Evolutionary conservation across 2,113 vertebrate genomes (phyloP), one percentile per base, ranked within the genome.

Genomic region (Ptilonorhynchus violaceus): DNA sequence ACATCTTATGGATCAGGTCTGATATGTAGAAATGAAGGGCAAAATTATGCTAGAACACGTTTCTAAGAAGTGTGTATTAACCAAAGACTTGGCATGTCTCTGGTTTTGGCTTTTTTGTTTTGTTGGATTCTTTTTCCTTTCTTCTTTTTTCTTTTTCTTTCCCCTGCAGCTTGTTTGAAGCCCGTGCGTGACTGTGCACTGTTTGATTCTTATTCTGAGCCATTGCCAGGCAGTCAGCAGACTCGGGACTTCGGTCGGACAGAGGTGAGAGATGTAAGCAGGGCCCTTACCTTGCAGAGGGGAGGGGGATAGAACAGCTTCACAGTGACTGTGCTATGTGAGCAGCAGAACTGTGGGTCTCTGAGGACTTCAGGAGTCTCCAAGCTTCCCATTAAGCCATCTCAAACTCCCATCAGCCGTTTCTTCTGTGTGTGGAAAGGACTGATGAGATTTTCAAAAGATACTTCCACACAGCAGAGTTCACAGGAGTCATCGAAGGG

Each of bases 171-270:
- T 78, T 97, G 98, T 78, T 96, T 98, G 67, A 98, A 98, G 88
- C 87, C 97, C 39, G 17, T 95, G 56, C 37, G 46, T 96, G 98
- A 98, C 78, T 97, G 96, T 13, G 11, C 84, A 0, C 79, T 97
- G 5, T 98, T 98, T 94, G 98, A 98, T 91, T 98, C 98, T 64
- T 98, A 97, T 2, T 93, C 98, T 41, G 98, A 98, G 88, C 79
- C 96, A 1, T 25, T 97, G 94, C 91, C 97, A 41, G 67, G 93
- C 35, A 80, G 58, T 75, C 98, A 98, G 76, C 98, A 97, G 75
- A 14, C 93, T 21, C 92, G 86, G 79, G 98, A 98, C 66, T 95
- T 96, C 58, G 70, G 92, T 87, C 68, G 94, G 53, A 62, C 92
- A 6, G 98, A 98, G 98, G 98, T 98, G 96, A 98, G 37, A 62